Conservation (phyloP, 1,140 invertebrate species). For the Odontomachus brunneus region DNA sequence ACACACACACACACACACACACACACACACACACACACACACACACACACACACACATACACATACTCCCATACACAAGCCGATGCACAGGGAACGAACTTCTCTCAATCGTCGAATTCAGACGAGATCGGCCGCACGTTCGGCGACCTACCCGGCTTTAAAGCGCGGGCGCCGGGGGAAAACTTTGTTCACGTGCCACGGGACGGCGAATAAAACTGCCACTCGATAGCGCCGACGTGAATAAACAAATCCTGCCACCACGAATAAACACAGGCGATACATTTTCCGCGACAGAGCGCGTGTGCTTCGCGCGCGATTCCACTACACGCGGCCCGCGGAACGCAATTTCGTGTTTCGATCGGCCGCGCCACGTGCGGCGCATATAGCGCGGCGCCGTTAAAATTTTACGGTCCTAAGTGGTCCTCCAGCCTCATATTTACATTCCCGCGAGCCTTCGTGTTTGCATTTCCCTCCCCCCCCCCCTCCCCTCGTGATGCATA, state of each 20-base stretch:
- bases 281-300: background rate
- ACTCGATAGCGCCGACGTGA: background rate
- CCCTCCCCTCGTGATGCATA: too few relatives aligned
- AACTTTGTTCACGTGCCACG: background rate
- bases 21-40: too few relatives aligned
- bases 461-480: too few relatives aligned
- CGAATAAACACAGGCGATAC: conserved; percentile 6
- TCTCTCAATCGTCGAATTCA: conserved; percentile 11
- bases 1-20: too few relatives aligned
- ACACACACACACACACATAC: too few relatives aligned
- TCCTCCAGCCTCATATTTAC: too few relatives aligned
- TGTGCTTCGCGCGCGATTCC: background rate
- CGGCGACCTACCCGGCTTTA: background rate
- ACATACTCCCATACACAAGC: too few relatives aligned
- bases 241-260: background rate
- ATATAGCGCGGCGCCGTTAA: background rate
- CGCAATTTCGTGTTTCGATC: background rate
- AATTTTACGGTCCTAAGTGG: too few relatives aligned
- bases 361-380: background rate
- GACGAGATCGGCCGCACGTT: background rate
- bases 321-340: background rate
- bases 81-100: background rate
- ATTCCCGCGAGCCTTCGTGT: too few relatives aligned
- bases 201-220: background rate
- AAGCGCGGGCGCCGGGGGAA: background rate